These are phyloP conservation scores for Prunella fulvescens DNA, from an alignment of 2,113 vertebrate genomes.

Conservation along the genomic window DNA sequence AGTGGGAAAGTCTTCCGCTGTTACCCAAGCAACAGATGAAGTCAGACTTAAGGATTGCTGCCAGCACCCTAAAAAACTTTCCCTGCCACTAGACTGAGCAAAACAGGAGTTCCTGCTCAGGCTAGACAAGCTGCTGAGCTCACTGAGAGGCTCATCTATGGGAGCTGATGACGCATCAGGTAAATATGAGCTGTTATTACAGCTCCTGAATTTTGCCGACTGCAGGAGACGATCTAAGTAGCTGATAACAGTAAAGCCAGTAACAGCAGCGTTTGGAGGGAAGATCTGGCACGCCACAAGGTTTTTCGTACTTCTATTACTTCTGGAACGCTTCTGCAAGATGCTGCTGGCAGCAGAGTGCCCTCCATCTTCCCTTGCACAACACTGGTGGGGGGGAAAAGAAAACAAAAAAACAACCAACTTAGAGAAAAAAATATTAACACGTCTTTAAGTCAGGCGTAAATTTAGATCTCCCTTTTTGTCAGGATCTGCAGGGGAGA, in stretches of 20 bases:
- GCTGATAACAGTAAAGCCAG: constrained; percentile 75
- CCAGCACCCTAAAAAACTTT: constrained; percentile 57
- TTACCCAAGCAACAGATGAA: constrained; percentile 63
- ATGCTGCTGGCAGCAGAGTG: constrained; percentile 16
- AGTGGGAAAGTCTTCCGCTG: constrained; percentile 38
- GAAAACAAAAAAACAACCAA: neutral
- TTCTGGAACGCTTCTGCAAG: constrained; percentile 30
- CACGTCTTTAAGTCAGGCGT: neutral
- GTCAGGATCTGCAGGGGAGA: neutral
- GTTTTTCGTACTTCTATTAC: constrained; percentile 31
- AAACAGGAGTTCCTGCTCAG: constrained; percentile 36
- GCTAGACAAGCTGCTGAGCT: constrained; percentile 49
- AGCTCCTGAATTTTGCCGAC: neutral
- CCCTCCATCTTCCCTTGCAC: constrained; percentile 16
- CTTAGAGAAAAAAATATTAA: neutral
- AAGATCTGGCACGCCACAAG: constrained; percentile 77
- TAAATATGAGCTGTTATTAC: neutral
- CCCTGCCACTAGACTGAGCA: constrained; percentile 11
- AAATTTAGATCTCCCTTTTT: neutral
- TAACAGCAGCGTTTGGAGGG: constrained; percentile 60
- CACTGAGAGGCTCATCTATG: constrained; percentile 22
- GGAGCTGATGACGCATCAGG: neutral
- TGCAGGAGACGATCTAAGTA: constrained; percentile 68
- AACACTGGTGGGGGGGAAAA: constrained; percentile 13
- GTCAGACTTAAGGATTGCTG: constrained; percentile 71